Base-by-base conservation (phyloP, 2,888 invertebrate genomes). In the Cryptus armator region DNA sequence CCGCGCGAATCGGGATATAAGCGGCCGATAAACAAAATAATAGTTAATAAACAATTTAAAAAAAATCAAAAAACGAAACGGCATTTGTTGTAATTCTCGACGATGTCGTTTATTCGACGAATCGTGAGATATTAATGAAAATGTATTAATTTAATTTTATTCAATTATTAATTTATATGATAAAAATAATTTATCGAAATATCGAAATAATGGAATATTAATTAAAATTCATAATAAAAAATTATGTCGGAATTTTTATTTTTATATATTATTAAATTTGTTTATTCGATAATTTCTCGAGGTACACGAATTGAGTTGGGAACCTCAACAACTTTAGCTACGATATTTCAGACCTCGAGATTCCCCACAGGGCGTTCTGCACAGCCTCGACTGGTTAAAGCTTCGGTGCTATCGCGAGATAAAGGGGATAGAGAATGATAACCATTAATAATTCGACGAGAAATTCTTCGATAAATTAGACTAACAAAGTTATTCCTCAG, bases 381-480 rank as follows among this genome's bases (percentile, higher is more conserved):
- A 71, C 67, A 79, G 78, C 80, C 66, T 81, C 79, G 70, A 82
- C 72, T 53, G 62, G 77, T 59, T 78, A 16, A 24, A 37, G 59
- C 80, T 71, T 62, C 62, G 62, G 79, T 76, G 46, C 48, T 48
- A 37, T 71, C 43, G 16, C 12, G 43, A 59, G 19, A 51, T 12
- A 64, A 68, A 78, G 71, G 66, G 72, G 43, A 71, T n/a, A 67
- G 81, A 64, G 74, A 81, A 84, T 81, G 87, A 86, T 84, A 86
- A 84, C 86, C 90, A 89, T 90, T 91, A 90, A 91, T 91, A 90
- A 90, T 91, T 89, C 88, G 87, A 86, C 84, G 87, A 79, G 88
- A 88, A 91, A 90, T 90, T 91, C 89, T 86, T 87, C 90, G 89
- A 91, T 92, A 91, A 91, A 92, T 92, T 91, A 91, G 89, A 86